phyloP scores from a whole-genome alignment of 2,888 invertebrate genomes.

The Protophormia terraenovae region DNA sequence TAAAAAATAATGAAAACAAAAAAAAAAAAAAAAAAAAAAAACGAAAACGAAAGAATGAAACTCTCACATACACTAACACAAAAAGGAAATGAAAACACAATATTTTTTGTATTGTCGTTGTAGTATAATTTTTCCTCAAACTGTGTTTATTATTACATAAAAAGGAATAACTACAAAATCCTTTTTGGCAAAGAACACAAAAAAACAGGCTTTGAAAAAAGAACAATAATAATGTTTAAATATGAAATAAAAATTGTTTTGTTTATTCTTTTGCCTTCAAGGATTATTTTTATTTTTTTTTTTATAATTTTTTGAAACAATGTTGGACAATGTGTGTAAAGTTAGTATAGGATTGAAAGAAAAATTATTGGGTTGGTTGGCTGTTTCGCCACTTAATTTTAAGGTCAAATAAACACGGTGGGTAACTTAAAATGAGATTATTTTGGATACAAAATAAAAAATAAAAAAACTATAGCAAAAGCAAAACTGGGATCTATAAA shows the following conservation, averaged over 20 bases:
- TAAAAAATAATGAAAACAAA: conserved; percentile 43
- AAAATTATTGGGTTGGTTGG: not conserved
- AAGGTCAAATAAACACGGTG: conserved; percentile 55
- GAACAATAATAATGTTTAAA: conserved; percentile 9
- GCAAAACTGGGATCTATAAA: no score
- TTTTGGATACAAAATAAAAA: not conserved
- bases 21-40: conserved; percentile 38
- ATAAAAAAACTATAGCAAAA: no score
- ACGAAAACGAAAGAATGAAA: not conserved
- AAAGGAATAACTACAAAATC: conserved; percentile 41
- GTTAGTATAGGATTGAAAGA: not conserved
- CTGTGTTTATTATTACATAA: conserved; percentile 43
- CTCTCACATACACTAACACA: not conserved
- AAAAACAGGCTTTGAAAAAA: conserved; percentile 11
- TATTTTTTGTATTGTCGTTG: conserved; percentile 8
- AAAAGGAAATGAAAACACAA: conserved; percentile 33
- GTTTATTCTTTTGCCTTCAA: conserved; percentile 18
- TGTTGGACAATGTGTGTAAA: not conserved
- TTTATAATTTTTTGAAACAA: not conserved
- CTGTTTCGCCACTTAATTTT: conserved; percentile 37
- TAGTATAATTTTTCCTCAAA: conserved; percentile 31
- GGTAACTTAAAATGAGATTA: conserved; percentile 2
- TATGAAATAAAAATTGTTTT: conserved; percentile 42
- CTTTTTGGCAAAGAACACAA: conserved; percentile 47
- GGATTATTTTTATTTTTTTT: conserved; percentile 24